Base-by-base conservation (phyloP, 2,113 vertebrate species). In the Ceyx cyanopectus region DNA sequence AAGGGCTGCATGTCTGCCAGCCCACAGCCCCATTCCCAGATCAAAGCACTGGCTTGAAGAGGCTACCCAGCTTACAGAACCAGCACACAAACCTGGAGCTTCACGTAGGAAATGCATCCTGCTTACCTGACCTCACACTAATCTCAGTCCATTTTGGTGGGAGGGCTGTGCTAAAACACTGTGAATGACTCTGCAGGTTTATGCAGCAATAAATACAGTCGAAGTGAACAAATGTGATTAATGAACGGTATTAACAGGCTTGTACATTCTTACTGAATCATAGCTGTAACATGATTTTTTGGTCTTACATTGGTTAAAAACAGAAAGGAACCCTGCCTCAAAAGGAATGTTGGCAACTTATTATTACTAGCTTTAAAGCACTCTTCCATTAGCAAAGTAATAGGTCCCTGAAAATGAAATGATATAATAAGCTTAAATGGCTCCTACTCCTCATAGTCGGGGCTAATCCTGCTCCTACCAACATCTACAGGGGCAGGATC, bases 401-500 rank as follows among this genome's bases (percentile, higher is more conserved):
- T 60, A 95, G 81, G 75, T 97, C 96, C 96, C 97, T 97, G 97
- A 97, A 97, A 95, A 92, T 89, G 29, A 83, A 85, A 89, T 40
- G 7, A 72, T 81, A 61, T 50, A 94, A 77, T 74, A 91, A 66
- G 62, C 57, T 78, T 79, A 86, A 76, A 93, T 62, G 79, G 87
- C 82, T 94, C 85, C 81, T 73, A 30, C 83, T 94, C 91, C 90
- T 92, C 92, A 94, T 94, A 89, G 83, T 81, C 84, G 90, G 67
- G 91, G 51, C 57, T 86, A 83, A 86, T 85, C 69, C 77, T 86
- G 65, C 72, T 96, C 83, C 77, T 45, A 87, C 56, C 67, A 63
- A 41, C 48, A 45, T 54, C 72, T 89, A 57, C 19, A 85, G 66
- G 74, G 70, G 87, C 86, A 91, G 78, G 85, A 74, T 32, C 80